These are phyloP conservation scores for Lacerta agilis DNA, from an alignment of 2,797 vertebrate genomes.

Conservation along the genomic window DNA sequence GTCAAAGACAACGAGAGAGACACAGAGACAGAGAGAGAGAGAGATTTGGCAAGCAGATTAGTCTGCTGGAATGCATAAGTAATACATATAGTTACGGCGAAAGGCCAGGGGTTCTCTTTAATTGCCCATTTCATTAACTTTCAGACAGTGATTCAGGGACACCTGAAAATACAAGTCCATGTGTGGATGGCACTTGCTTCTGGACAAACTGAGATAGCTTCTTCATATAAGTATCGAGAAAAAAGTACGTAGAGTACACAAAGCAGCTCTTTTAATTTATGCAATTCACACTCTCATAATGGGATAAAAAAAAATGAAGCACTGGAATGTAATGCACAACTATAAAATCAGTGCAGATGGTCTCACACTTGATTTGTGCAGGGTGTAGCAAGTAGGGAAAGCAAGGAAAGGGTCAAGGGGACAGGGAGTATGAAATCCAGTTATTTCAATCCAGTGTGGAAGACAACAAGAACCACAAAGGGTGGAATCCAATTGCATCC, in stretches of 20 bases:
- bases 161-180: no score
- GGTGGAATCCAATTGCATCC: background rate
- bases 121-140: background rate
- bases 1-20: background rate
- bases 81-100: no score
- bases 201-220: background rate
- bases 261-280: conserved; percentile 7
- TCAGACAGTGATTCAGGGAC: background rate
- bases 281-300: conserved; percentile 2
- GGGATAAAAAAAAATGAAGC: conserved; percentile 21
- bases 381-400: background rate
- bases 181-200: background rate
- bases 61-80: background rate
- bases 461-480: background rate
- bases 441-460: background rate
- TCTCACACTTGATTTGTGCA: background rate
- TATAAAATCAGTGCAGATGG: background rate
- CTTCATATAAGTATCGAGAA: background rate
- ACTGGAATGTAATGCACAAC: background rate
- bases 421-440: background rate
- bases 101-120: background rate
- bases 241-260: background rate
- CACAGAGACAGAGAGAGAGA: background rate
- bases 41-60: background rate
- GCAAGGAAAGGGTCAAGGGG: background rate